A percentile compares a stretch with the other conserved stretches of the same genome.
These are phyloP conservation scores for Aphidius ervi DNA, from an alignment of 1,140 invertebrate genomes.

Conservation along the genomic window DNA sequence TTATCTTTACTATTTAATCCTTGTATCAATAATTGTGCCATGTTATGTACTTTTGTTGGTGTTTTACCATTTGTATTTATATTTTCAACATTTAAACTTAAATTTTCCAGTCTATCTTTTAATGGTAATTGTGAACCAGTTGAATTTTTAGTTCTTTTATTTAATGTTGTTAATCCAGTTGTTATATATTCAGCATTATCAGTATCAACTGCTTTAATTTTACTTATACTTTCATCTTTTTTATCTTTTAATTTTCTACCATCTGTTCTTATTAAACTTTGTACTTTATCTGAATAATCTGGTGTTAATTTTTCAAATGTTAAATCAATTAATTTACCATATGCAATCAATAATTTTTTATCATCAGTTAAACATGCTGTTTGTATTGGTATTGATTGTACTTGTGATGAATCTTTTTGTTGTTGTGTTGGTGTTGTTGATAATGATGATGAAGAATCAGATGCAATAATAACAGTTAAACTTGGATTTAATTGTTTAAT, in stretches of 20 bases:
- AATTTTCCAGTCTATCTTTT: conserved; percentile 69
- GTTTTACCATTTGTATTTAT: conserved; percentile 50
- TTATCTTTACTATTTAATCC: conserved; percentile 74
- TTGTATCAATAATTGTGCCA: conserved; percentile 71
- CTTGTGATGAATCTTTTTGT: conserved; percentile 42
- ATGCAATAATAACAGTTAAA: conserved; percentile 65
- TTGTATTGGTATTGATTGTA: conserved; percentile 58
- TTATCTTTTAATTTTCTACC: conserved; percentile 44
- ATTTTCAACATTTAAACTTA: conserved; percentile 55
- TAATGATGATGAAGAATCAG: conserved; percentile 40
- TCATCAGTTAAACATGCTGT: conserved; percentile 48
- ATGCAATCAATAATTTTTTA: conserved; percentile 54
- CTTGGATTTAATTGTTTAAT: conserved; percentile 70
- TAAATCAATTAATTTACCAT: conserved; percentile 55
- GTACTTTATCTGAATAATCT: conserved; percentile 55
- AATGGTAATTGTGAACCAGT: conserved; percentile 65
- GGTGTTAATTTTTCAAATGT: conserved; percentile 65
- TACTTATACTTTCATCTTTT: conserved; percentile 46
- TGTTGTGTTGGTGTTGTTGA: conserved; percentile 10
- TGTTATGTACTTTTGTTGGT: conserved; percentile 58
- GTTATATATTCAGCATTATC: conserved; percentile 54
- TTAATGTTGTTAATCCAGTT: conserved; percentile 25
- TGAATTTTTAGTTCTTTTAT: conserved; percentile 48
- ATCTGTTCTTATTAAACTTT: conserved; percentile 57
- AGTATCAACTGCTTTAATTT: conserved; percentile 50